Conservation (phyloP, 2,113 vertebrate species). For the Illadopsis cleaveri region DNA sequence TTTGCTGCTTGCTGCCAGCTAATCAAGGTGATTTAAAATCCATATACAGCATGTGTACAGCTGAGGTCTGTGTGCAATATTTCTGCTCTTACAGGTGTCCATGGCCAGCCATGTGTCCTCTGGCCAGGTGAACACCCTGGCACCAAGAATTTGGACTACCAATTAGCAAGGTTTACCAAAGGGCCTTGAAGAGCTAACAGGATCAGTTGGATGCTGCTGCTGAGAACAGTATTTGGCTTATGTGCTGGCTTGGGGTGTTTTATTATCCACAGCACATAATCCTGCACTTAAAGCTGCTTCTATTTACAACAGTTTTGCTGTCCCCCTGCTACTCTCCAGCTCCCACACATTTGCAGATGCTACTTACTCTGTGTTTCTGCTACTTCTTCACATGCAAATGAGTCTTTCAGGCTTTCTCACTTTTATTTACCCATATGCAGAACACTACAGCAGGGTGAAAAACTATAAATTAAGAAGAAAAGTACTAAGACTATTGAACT, state of each 20-base stretch:
- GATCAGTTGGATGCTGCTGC: neutral
- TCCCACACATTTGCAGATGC: slow-evolving; percentile 35
- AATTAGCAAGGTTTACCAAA: neutral
- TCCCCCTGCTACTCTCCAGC: neutral
- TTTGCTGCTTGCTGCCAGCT: neutral
- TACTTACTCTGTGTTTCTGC: slow-evolving; percentile 14
- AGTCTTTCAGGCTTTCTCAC: slow-evolving; percentile 1
- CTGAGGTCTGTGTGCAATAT: neutral
- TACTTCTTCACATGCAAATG: slow-evolving; percentile 39
- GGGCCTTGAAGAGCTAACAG: neutral
- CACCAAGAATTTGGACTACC: neutral
- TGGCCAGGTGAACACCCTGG: neutral
- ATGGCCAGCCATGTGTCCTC: neutral
- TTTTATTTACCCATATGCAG: slow-evolving; percentile 24
- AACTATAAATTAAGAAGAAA: neutral
- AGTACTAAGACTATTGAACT: neutral
- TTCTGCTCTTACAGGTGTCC: neutral
- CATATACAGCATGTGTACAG: neutral
- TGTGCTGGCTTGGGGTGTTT: neutral
- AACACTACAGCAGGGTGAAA: neutral
- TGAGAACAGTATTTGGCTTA: neutral
- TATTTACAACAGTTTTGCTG: slow-evolving; percentile 46
- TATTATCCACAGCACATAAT: neutral
- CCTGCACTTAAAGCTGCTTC: slow-evolving; percentile 16
- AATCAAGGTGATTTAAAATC: neutral